Percentiles rank a stretch among this genome's conserved stretches.
phyloP scores from a whole-genome alignment of 2,113 vertebrate species.

The Tetrao urogallus region DNA sequence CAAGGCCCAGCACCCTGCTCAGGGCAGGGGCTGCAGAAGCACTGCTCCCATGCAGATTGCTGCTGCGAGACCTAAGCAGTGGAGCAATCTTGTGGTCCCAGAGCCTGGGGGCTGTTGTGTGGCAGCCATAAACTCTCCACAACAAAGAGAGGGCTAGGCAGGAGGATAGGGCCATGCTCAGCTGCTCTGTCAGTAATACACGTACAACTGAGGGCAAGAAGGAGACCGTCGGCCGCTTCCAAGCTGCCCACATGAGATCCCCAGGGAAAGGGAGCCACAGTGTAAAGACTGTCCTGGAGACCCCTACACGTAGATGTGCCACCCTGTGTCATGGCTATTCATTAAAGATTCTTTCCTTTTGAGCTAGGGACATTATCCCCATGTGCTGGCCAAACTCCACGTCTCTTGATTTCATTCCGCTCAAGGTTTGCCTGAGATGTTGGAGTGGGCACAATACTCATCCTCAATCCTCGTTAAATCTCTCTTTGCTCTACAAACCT shows the following conservation, averaged over 20 bases:
- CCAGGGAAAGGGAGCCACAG: neutral
- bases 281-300: neutral
- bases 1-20: neutral
- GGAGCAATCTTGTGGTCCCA: neutral
- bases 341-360: neutral
- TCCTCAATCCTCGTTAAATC: conserved; percentile 2
- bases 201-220: neutral
- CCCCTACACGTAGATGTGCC: neutral
- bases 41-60: neutral
- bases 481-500: neutral
- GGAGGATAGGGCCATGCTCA: neutral
- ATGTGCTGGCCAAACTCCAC: neutral
- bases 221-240: neutral
- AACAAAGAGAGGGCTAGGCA: neutral
- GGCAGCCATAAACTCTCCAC: neutral
- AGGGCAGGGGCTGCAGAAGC: neutral
- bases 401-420: neutral
- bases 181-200: neutral
- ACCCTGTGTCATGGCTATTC: neutral
- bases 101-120: neutral
- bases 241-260: neutral
- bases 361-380: neutral
- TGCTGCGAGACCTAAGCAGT: neutral
- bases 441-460: accelerated
- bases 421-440: conserved; percentile 23